Evolutionary conservation across 2,888 invertebrate species (phyloP), one percentile per base, ranked within the genome.

Genomic region (Gnatocerus cornutus): DNA sequence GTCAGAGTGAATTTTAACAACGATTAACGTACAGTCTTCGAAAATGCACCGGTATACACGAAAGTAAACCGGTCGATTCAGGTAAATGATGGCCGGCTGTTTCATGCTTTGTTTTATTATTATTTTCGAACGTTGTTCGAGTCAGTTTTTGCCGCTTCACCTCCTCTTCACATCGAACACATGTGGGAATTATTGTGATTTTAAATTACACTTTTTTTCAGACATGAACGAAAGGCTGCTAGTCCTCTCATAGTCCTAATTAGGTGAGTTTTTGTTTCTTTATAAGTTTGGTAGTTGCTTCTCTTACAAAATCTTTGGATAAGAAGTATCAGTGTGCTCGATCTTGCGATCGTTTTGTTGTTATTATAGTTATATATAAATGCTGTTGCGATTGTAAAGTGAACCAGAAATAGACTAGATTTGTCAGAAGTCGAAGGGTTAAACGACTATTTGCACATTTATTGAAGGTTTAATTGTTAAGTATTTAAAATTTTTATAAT

Each of bases 51-150:
- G 66, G 69, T 73, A 7, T n/a, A 74, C 74, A 77, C 73, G 76
- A 73, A 74, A 74, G 74, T 74, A 73, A 76, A 77, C 77, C 76
- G 77, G 77, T 77, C 76, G 76, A 75, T 75, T 76, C 76, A 76
- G 77, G 76, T 77, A 77, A 76, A 75, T 71, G 71, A 59, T 71
- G 66, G 64, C 52, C 52, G 62, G 52, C 62, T 48, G 62, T 63
- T 48, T 37, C 52, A 33, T 59, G 46, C 59, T 59, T 59, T 48
- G 46, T 56, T 56, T 56, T 56, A 43, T 56, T 56, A 56, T 56
- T 56, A 56, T 61, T 61, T 61, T 46, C 37, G 61, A 48, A 39
- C 39, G 16, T 39, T 55, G 55, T 39, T 39, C 41, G 13, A 5
- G 55, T 37, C 10, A 10, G 13, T 55, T 55, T 37, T 55, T 55